phyloP scores from a whole-genome alignment of 2,888 invertebrate species.

The Oscheius onirici region DNA sequence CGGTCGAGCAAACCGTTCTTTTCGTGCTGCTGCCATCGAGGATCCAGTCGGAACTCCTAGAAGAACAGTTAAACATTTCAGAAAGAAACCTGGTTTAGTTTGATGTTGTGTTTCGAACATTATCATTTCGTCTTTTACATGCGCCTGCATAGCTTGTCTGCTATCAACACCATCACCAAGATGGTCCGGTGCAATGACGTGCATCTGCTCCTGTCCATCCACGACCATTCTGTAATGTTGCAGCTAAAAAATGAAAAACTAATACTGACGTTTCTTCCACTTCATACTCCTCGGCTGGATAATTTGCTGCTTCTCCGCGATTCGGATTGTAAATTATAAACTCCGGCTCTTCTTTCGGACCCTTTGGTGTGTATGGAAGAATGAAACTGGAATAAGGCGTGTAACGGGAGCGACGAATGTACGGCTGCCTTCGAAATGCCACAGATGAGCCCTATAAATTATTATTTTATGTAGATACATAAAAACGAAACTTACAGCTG shows the following conservation, averaged over 20 bases:
- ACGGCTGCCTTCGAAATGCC: slow-evolving; percentile 50
- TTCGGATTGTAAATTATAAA: slow-evolving; percentile 40
- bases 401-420: slow-evolving; percentile 43
- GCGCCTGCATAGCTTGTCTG: background rate
- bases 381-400: slow-evolving; percentile 41
- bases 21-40: background rate
- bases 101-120: background rate
- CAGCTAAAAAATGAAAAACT: background rate
- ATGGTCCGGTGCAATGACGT: background rate
- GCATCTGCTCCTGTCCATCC: slow-evolving; percentile 1
- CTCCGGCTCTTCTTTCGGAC: slow-evolving; percentile 39
- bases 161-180: background rate
- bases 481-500: slow-evolving; percentile 2
- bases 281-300: slow-evolving; percentile 16
- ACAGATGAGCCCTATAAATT: slow-evolving; percentile 27
- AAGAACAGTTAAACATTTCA: background rate
- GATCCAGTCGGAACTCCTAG: background rate
- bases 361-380: slow-evolving; percentile 46
- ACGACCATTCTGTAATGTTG: background rate
- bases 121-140: background rate
- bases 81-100: slow-evolving; percentile 4
- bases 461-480: background rate
- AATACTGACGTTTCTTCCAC: slow-evolving; percentile 12
- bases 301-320: background rate
- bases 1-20: slow-evolving; percentile 25